Evolutionary conservation across 2,113 vertebrate species (phyloP), one percentile per base, ranked within the genome.

Genomic region (Sardina pilchardus): DNA sequence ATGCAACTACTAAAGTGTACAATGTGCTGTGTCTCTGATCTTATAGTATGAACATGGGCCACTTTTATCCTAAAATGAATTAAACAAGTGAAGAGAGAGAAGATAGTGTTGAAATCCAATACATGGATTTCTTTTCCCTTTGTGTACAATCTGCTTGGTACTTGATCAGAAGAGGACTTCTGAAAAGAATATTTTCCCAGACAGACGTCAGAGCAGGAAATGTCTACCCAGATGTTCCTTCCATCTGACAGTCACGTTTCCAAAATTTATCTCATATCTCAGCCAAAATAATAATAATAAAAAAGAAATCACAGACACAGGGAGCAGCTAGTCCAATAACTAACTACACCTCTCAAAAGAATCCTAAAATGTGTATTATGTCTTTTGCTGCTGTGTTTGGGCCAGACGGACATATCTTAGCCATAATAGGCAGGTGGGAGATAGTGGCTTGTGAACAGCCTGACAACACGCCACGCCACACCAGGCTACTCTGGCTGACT

Each of bases 401-500:
- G 63, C 9, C 63, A 34, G 30, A 4, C 12, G 71, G 71, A 34
- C 14, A 78, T 12, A 16, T 36, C 12, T 78, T 78, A 78, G 71
- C 34, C 71, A 78, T 78, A 78, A 78, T 14, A 78, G 12, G 71
- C 14, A 78, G 30, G 26, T 16, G 9, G 26, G 71, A 78, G 71
- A 78, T 78, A 78, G 34, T 78, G 30, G 71, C 53, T 6, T 59
- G 53, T 59, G 53, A 21, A 56, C 53, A 56, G 53, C 19, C 1
- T 19, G 19, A 59, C 53, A 59, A 7, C 45, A 9, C 39, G 39
- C 39, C 39, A 42, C 39, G 4, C 39, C 39, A 50, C 2, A 3
- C 48, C 48, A 16, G n/a, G n/a, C n/a, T n/a, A n/a, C 48, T 16
- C 3, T 50, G 53, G 6, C 14, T 26, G n/a, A 83, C 91, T 87